Conservation (phyloP, 2,888 invertebrate species). For the Leptura quadrifasciata region DNA sequence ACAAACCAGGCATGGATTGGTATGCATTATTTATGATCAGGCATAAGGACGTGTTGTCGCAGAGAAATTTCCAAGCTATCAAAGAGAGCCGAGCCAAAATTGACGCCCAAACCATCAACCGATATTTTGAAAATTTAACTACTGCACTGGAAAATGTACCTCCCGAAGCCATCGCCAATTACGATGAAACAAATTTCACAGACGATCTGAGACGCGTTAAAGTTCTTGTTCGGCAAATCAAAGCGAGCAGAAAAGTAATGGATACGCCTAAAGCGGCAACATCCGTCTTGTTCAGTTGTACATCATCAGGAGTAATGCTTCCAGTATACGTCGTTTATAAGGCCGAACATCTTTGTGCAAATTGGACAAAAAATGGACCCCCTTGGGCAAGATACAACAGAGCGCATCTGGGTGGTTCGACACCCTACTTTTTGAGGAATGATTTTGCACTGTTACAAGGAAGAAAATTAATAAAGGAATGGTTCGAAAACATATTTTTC, state of each 20-base stretch:
- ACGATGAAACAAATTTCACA: conserved; percentile 67
- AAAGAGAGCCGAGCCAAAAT: conserved; percentile 14
- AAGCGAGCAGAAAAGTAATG: conserved; percentile 61
- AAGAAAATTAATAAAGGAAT: conserved; percentile 35
- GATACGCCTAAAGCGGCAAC: conserved; percentile 48
- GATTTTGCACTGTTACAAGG: conserved; percentile 29
- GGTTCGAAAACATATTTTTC: conserved; percentile 47
- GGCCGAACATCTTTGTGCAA: conserved; percentile 39
- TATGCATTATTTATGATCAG: not conserved
- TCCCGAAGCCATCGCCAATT: conserved; percentile 62
- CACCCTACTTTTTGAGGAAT: conserved; percentile 12
- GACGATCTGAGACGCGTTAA: conserved; percentile 65
- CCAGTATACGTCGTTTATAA: conserved; percentile 42
- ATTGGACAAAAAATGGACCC: conserved; percentile 25
- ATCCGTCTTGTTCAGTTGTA: conserved; percentile 45
- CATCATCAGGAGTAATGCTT: conserved; percentile 35
- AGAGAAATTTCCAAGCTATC: conserved; percentile 11
- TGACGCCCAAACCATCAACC: conserved; percentile 13
- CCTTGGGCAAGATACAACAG: conserved; percentile 39
- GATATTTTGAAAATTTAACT: conserved; percentile 33
- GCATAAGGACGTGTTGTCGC: conserved; percentile 5
- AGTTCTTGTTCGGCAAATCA: conserved; percentile 51
- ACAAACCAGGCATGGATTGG: not conserved
- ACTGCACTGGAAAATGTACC: conserved; percentile 30
- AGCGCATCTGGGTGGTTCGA: conserved; percentile 47